A percentile compares a stretch with the other conserved stretches of the same genome.
These are phyloP conservation scores for Pelusios castaneus DNA, from an alignment of 2,113 vertebrate species.

Conservation along the genomic window DNA sequence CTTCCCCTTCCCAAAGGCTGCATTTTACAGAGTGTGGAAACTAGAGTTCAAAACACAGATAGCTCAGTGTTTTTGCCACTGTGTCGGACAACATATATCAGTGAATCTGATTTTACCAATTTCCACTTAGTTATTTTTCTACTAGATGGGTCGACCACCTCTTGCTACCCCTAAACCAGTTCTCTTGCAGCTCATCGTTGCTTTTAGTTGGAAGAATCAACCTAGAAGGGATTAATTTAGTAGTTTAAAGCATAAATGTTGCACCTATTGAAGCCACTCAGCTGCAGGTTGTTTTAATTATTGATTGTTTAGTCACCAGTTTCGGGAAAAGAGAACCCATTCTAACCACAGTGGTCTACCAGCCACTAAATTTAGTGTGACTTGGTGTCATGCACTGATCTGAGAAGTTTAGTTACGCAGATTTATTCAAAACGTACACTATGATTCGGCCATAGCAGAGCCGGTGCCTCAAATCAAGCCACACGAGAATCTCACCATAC, in stretches of 20 bases:
- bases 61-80: not conserved
- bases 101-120: not conserved
- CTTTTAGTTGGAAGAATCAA: not conserved
- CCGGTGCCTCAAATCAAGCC: not conserved
- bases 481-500: not conserved
- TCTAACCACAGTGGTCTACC: not conserved
- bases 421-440: not conserved
- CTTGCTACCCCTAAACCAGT: not conserved
- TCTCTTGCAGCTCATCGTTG: not conserved
- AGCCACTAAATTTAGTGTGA: not conserved
- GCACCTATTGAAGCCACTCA: not conserved
- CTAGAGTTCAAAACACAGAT: too few relatives aligned
- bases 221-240: accelerated
- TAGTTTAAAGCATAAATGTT: not conserved
- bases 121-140: not conserved
- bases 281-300: too few relatives aligned
- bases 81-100: not conserved
- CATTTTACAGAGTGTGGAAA: not conserved
- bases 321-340: accelerated
- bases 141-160: not conserved
- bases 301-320: not conserved
- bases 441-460: not conserved
- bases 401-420: not conserved
- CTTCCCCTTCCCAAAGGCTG: not conserved
- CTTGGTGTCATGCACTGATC: not conserved